Conservation (phyloP, 2,888 invertebrate genomes). For the Amblyteles armatorius region DNA sequence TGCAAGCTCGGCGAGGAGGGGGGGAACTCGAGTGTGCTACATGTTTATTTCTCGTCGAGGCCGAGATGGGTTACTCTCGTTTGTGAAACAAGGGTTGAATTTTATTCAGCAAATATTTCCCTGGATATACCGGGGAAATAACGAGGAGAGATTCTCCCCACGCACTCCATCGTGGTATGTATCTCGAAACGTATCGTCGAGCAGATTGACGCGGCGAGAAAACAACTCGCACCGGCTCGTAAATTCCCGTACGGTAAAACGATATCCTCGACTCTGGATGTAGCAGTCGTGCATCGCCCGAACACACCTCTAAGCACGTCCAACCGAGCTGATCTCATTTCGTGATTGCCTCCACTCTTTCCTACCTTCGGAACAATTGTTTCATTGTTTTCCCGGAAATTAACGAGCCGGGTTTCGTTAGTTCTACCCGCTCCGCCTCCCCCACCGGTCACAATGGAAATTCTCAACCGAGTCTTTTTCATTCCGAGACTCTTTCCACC, state of each 20-base stretch:
- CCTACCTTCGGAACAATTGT: constrained; percentile 68
- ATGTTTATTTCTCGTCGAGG: not conserved
- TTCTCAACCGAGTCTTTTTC: constrained; percentile 44
- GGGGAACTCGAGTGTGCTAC: not conserved
- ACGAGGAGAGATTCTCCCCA: not conserved
- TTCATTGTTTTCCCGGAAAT: constrained; percentile 74
- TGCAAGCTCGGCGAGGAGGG: not conserved
- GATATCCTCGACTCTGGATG: constrained; percentile 25
- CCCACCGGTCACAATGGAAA: constrained; percentile 38
- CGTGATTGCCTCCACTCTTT: constrained; percentile 61
- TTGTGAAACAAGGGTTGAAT: not conserved
- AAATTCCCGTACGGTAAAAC: constrained; percentile 15
- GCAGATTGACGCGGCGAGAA: not conserved
- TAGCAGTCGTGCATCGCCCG: constrained; percentile 46
- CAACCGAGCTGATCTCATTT: constrained; percentile 69
- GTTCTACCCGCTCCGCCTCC: constrained; percentile 39
- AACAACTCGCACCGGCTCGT: constrained; percentile 1
- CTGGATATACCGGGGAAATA: not conserved
- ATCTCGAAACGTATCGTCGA: not conserved
- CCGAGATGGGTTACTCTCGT: not conserved
- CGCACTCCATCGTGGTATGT: not conserved
- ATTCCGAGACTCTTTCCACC: constrained; percentile 28
- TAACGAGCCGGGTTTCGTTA: constrained; percentile 68
- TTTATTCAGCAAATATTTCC: not conserved
- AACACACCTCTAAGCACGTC: constrained; percentile 61